Conservation (phyloP, 2,113 vertebrate genomes). For the Trachemys scripta region DNA sequence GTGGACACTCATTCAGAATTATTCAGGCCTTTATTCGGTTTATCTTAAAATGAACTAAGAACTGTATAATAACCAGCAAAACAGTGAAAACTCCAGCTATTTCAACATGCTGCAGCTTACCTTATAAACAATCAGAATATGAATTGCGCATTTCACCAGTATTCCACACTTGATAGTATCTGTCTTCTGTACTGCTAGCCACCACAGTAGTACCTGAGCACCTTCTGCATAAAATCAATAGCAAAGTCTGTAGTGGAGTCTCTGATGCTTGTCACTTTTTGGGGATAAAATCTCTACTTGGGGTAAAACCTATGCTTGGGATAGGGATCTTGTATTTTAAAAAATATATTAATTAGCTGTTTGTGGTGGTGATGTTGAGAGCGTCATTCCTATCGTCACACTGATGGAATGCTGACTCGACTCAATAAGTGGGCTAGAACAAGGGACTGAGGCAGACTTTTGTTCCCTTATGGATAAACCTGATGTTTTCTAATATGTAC, state of each 20-base stretch:
- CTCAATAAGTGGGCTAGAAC: not conserved
- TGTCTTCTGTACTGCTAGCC: not conserved
- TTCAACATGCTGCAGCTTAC: not conserved
- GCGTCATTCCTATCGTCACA: too few species aligned
- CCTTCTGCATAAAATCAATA: not conserved
- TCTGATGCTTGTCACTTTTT: not conserved
- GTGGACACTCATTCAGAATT: too few species aligned
- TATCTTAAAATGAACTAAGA: not conserved
- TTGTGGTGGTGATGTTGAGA: too few species aligned
- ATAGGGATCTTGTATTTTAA: not conserved
- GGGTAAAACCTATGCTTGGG: too few species aligned
- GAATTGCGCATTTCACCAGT: not conserved
- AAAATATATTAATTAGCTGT: too few species aligned
- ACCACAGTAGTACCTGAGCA: not conserved
- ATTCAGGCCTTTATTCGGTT: too few species aligned
- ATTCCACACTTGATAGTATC: not conserved
- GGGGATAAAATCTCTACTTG: not conserved
- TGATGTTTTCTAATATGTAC: not conserved
- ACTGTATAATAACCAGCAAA: not conserved
- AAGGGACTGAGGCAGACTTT: not conserved
- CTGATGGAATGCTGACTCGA: too few species aligned
- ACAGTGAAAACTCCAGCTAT: not conserved
- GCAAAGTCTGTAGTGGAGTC: not conserved
- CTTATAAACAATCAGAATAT: not conserved
- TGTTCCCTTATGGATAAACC: not conserved